Conservation (phyloP, 2,113 vertebrate species). For the Atherinomorus stipes region DNA sequence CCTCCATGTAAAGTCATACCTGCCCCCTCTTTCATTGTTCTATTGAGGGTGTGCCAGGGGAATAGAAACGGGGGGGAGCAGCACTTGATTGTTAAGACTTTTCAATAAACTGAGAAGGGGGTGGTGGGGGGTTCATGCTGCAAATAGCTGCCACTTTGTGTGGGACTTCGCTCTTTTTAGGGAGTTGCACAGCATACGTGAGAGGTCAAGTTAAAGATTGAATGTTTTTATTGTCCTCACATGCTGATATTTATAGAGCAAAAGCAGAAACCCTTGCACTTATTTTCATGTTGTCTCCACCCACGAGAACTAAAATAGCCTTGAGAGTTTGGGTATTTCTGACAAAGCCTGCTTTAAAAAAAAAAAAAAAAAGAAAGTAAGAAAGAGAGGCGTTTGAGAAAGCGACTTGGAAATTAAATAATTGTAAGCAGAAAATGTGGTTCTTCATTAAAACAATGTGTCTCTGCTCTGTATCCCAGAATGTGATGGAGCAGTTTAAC, state of each 20-base stretch:
- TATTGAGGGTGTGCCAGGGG: constrained; percentile 80
- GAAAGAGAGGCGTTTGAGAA: constrained; percentile 1
- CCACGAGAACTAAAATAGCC: constrained; percentile 40
- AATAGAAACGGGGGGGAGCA: constrained; percentile 72
- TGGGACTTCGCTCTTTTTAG: constrained; percentile 71
- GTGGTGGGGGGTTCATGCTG: constrained; percentile 10
- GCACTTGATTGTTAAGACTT: constrained; percentile 65
- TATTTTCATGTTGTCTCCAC: constrained; percentile 45
- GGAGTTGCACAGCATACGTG: constrained; percentile 48
- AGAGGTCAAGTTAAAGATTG: constrained; percentile 78
- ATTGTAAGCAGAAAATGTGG: background rate
- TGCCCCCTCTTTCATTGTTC: constrained; percentile 84
- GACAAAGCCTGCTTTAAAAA: background rate
- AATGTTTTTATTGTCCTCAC: constrained; percentile 63
- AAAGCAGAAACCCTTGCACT: constrained; percentile 18
- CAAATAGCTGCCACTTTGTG: constrained; percentile 58
- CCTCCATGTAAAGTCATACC: constrained; percentile 72
- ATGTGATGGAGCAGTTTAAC: constrained; percentile 99
- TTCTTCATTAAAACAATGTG: background rate
- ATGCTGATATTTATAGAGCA: constrained; percentile 59
- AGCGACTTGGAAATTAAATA: background rate
- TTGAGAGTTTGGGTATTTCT: constrained; percentile 1
- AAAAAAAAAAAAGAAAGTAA: background rate
- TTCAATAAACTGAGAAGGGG: constrained; percentile 58
- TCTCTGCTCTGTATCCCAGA: constrained; percentile 80